phyloP scores from a whole-genome alignment of 2,888 invertebrate species.

The Eretmocerus hayati region DNA sequence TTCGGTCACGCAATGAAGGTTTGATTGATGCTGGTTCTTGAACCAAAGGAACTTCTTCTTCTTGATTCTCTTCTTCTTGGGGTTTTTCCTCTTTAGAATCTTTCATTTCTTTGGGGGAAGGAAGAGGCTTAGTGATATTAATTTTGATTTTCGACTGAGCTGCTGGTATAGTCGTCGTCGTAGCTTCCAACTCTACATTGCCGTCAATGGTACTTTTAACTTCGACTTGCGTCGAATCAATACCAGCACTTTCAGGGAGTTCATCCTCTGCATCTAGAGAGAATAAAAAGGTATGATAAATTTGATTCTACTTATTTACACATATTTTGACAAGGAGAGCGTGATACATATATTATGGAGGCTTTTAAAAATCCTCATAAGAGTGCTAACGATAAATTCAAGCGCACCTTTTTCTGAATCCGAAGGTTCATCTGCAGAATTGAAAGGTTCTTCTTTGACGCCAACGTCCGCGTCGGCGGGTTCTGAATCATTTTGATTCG shows the following conservation, averaged over 20 bases:
- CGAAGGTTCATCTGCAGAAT: constrained; percentile 32
- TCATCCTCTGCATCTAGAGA: constrained; percentile 44
- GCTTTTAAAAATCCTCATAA: too few relatives aligned
- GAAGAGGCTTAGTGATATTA: constrained; percentile 68
- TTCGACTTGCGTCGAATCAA: constrained; percentile 53
- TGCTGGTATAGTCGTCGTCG: constrained; percentile 47
- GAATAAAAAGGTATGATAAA: not conserved
- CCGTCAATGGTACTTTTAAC: constrained; percentile 68
- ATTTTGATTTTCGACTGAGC: constrained; percentile 60
- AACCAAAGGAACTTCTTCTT: constrained; percentile 40
- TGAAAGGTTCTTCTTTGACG: constrained; percentile 14
- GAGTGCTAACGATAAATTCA: too few relatives aligned
- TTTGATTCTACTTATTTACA: not conserved
- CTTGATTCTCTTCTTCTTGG: constrained; percentile 26
- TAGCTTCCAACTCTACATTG: constrained; percentile 62
- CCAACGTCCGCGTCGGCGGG: too few relatives aligned
- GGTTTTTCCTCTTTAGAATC: constrained; percentile 16
- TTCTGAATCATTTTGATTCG: too few relatives aligned
- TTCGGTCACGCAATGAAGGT: constrained; percentile 58
- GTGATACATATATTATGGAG: too few relatives aligned
- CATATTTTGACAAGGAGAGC: too few relatives aligned
- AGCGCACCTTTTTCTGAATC: constrained; percentile 37
- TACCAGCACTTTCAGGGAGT: constrained; percentile 44
- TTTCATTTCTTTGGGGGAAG: constrained; percentile 36
- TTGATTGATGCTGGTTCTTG: constrained; percentile 51